A percentile compares a stretch with the other conserved stretches of the same genome.
Evolutionary conservation across 2,797 vertebrate species (phyloP).

Genomic region (Molossus molossus): DNA sequence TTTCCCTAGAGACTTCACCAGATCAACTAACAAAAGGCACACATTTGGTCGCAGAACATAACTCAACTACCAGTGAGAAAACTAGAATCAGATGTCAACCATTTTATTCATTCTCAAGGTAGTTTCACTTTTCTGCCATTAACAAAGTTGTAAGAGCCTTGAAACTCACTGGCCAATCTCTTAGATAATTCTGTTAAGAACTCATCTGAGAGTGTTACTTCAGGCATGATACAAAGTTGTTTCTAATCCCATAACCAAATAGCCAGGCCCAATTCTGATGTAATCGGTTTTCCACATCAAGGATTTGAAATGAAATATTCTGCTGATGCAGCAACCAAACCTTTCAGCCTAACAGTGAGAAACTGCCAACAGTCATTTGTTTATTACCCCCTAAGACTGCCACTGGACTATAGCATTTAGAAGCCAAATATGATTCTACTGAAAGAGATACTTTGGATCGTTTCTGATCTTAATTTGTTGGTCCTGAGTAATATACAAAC

Average conservation of each 20-base stretch:
- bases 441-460: neutral
- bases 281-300: constrained; percentile 48
- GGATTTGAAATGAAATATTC: constrained; percentile 74
- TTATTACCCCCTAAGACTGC: constrained; percentile 60
- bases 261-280: neutral
- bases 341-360: constrained; percentile 58
- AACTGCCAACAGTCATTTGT: constrained; percentile 66
- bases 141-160: constrained; percentile 54
- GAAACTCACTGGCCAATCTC: constrained; percentile 38
- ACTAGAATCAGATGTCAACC: constrained; percentile 44
- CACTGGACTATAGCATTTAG: constrained; percentile 41
- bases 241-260: constrained; percentile 70
- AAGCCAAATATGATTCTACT: constrained; percentile 67
- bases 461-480: constrained; percentile 65
- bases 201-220: constrained; percentile 28
- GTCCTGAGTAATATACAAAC: neutral
- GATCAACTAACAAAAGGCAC: constrained; percentile 31
- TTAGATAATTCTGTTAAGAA: constrained; percentile 49
- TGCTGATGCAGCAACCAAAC: constrained; percentile 53
- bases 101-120: constrained; percentile 10
- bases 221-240: constrained; percentile 33
- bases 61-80: constrained; percentile 8
- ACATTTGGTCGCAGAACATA: neutral
- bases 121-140: constrained; percentile 1
- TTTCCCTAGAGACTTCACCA: neutral